A percentile compares a stretch with the other conserved stretches of the same genome.
These are phyloP conservation scores for Protobothrops flavoviridis DNA, from an alignment of 2,113 vertebrate species.

Conservation along the genomic window DNA sequence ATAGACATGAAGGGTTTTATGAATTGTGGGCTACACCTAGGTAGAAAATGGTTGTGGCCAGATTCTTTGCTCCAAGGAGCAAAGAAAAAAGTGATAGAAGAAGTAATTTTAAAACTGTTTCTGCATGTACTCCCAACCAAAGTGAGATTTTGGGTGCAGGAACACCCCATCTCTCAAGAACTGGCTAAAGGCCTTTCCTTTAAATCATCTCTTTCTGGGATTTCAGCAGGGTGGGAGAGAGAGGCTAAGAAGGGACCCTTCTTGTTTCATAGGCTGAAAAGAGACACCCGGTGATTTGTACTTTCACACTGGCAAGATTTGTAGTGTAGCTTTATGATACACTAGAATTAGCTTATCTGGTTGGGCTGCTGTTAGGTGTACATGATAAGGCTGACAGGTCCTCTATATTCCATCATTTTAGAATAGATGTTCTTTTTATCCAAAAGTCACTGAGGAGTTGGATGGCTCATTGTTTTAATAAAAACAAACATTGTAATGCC, in stretches of 20 bases:
- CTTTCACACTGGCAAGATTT: neutral
- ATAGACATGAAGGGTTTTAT: neutral
- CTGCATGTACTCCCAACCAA: neutral
- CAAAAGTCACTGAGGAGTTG: neutral
- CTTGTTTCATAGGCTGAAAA: neutral
- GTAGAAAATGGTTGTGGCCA: neutral
- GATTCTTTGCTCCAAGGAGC: neutral
- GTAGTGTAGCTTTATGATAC: neutral
- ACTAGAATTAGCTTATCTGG: neutral
- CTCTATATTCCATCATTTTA: neutral
- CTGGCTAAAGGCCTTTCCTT: neutral
- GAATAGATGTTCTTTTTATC: neutral
- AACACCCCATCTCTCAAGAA: too few species aligned
- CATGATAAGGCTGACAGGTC: neutral
- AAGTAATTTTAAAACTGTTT: neutral
- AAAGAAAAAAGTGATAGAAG: neutral
- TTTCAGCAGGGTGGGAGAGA: neutral
- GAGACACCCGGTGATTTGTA: neutral
- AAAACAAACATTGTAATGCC: neutral
- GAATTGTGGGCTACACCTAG: neutral
- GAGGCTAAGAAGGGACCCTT: neutral
- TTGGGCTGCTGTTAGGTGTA: neutral
- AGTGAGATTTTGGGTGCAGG: too few species aligned
- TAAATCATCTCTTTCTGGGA: neutral
- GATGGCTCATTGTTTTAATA: neutral